These are phyloP conservation scores for Aphyosemion australe DNA, from an alignment of 2,113 vertebrate genomes.

Conservation along the genomic window DNA sequence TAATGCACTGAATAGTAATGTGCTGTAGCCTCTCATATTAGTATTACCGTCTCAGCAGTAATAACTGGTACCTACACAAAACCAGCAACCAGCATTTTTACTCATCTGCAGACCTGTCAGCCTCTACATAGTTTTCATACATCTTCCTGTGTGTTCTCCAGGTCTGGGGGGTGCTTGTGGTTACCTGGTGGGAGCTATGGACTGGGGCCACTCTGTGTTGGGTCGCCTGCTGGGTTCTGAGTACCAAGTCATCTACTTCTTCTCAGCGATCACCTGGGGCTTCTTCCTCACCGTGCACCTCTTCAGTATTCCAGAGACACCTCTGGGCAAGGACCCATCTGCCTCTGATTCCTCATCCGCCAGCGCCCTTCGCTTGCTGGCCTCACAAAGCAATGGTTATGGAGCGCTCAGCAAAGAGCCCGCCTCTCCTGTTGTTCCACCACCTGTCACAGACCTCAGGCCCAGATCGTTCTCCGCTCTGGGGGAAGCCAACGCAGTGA, in stretches of 20 bases:
- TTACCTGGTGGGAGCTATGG: conserved; percentile 92
- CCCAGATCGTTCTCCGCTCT: conserved; percentile 69
- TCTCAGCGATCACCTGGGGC: conserved; percentile 85
- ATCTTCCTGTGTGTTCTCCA: conserved; percentile 46
- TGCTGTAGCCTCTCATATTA: too few species aligned
- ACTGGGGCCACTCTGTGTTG: conserved; percentile 87
- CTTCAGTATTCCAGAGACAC: conserved; percentile 90
- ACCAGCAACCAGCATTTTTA: too few species aligned
- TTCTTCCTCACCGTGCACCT: conserved; percentile 87
- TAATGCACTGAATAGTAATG: too few species aligned
- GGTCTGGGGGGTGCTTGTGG: conserved; percentile 93
- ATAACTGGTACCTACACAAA: too few species aligned
- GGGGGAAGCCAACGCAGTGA: conserved; percentile 69
- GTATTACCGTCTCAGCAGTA: too few species aligned
- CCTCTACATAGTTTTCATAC: too few species aligned
- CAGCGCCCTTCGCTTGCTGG: conserved; percentile 56
- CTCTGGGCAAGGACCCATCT: conserved; percentile 66
- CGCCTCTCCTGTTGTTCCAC: neutral
- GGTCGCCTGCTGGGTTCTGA: conserved; percentile 86
- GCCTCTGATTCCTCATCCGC: conserved; percentile 16
- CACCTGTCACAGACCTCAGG: conserved; percentile 59
- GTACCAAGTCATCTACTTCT: conserved; percentile 96
- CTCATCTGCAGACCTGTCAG: too few species aligned
- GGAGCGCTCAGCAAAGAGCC: conserved; percentile 78
- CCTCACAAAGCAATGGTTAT: conserved; percentile 72